phyloP scores from a whole-genome alignment of 2,888 invertebrate species.

The Malthinus flaveolus region DNA sequence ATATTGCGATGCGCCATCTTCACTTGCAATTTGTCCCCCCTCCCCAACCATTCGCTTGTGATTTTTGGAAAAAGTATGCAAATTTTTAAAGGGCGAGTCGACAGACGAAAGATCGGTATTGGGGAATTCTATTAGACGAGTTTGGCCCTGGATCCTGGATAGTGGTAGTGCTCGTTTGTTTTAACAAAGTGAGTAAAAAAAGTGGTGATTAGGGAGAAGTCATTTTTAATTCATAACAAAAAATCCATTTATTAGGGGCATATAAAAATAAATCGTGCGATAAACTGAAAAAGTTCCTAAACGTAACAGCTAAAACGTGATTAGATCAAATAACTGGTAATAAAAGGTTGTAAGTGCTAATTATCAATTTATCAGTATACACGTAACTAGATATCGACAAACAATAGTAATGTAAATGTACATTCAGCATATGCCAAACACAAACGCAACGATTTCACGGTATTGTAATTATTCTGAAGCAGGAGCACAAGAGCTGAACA shows the following conservation, averaged over 20 bases:
- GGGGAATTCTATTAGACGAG: too few relatives aligned
- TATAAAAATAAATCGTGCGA: conserved; percentile 11
- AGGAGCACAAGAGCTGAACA: conserved; percentile 40
- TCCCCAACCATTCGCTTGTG: too few relatives aligned
- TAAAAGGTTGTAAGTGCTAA: conserved; percentile 19
- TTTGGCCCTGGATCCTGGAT: too few relatives aligned
- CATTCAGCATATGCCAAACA: conserved; percentile 31
- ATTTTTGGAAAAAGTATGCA: too few relatives aligned
- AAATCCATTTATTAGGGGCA: neutral
- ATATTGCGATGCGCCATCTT: too few relatives aligned
- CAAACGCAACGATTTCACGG: conserved; percentile 36
- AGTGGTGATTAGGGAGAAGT: too few relatives aligned
- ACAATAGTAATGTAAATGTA: conserved; percentile 31
- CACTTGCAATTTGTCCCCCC: too few relatives aligned
- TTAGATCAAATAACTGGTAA: conserved; percentile 17
- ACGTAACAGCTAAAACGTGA: conserved; percentile 12
- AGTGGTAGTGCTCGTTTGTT: too few relatives aligned
- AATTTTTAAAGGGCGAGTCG: too few relatives aligned
- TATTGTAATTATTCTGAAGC: conserved; percentile 43
- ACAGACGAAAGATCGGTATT: too few relatives aligned
- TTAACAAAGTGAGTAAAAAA: too few relatives aligned
- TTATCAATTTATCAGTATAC: conserved; percentile 28
- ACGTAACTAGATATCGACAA: conserved; percentile 29
- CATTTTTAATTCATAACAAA: neutral
- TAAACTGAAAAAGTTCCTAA: conserved; percentile 15